These are phyloP conservation scores for Meiosimyza platycephala DNA, from an alignment of 2,888 invertebrate genomes.

Conservation along the genomic window DNA sequence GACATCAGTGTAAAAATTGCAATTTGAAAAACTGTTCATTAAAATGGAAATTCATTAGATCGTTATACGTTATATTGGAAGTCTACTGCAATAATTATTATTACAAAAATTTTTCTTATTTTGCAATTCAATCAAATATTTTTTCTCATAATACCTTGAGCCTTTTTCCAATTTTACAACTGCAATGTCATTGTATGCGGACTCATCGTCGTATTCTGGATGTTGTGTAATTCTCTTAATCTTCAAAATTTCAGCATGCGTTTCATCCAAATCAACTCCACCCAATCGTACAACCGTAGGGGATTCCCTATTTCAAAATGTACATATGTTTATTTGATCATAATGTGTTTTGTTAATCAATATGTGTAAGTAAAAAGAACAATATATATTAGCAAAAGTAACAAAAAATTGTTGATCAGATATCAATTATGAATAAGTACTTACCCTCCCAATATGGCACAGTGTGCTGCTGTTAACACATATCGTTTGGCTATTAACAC, in stretches of 20 bases:
- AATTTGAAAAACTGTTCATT: no score
- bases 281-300: conserved; percentile 43
- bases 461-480: conserved; percentile 46
- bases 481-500: conserved; percentile 38
- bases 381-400: background rate
- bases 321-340: background rate
- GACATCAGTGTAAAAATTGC: no score
- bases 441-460: conserved; percentile 43
- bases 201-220: conserved; percentile 34
- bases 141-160: background rate
- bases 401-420: background rate
- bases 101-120: no score
- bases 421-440: background rate
- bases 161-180: conserved; percentile 1
- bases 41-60: no score
- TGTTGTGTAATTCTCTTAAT: conserved; percentile 38
- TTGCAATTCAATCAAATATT: no score
- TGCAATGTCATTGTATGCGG: conserved; percentile 26
- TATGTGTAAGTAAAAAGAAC: conserved; percentile 19
- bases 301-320: conserved; percentile 35
- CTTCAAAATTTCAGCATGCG: conserved; percentile 26
- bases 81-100: no score
- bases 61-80: no score
- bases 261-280: conserved; percentile 41
- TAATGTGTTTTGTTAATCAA: background rate